Conservation (phyloP, 2,113 vertebrate species). For the Hydropotes inermis region DNA sequence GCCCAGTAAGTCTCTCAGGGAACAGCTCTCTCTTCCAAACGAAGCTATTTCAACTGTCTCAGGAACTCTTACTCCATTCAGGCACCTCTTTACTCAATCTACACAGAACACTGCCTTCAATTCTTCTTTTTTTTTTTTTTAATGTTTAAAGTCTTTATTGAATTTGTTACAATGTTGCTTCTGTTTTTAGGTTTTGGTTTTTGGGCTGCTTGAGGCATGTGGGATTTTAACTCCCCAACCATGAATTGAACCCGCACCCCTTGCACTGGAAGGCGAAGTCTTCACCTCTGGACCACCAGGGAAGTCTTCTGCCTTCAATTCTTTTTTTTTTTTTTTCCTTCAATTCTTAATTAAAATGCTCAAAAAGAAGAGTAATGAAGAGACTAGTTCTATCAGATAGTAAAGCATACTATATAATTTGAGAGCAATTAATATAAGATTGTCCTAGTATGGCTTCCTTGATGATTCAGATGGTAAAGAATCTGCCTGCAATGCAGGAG, state of each 20-base stretch:
- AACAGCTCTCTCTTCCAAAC: background rate
- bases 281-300: background rate
- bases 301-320: background rate
- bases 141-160: background rate
- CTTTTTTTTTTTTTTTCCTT: background rate
- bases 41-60: background rate
- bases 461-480: background rate
- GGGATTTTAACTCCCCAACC: background rate
- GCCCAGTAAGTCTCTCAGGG: background rate
- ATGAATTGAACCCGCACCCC: background rate
- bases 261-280: background rate
- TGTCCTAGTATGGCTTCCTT: background rate
- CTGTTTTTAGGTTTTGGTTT: background rate
- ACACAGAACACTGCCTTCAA: background rate
- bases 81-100: background rate
- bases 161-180: background rate
- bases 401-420: background rate
- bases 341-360: background rate
- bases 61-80: background rate
- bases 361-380: background rate
- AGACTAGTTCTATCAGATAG: background rate
- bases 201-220: background rate
- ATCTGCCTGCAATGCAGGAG: background rate
- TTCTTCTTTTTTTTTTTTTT: background rate
- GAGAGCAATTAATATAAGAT: background rate